These are phyloP conservation scores for Arctocebus calabarensis DNA, from an alignment of 2,797 vertebrate genomes.

Conservation along the genomic window DNA sequence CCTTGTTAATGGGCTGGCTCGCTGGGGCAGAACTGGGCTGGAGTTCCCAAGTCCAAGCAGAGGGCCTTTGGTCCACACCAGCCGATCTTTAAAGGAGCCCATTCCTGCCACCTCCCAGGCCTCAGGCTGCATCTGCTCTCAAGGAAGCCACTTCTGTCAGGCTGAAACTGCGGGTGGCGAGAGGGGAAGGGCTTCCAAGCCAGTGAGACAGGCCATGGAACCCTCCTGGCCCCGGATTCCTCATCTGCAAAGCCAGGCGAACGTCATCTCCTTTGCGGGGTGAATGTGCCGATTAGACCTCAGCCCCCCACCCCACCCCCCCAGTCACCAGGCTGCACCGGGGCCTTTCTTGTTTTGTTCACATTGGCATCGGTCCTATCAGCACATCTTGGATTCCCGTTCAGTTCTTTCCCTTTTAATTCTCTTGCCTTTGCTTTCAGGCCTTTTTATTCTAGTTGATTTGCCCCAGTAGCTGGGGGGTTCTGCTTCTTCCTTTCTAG, in stretches of 20 bases:
- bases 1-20: background rate
- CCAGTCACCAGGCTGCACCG: background rate
- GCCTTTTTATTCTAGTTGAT: background rate
- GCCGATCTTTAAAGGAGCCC: background rate
- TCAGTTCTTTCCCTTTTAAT: background rate
- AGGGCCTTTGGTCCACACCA: no score
- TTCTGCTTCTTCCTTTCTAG: background rate
- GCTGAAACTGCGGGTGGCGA: background rate
- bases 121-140: background rate
- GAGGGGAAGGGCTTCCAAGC: background rate
- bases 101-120: background rate
- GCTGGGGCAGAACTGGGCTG: no score
- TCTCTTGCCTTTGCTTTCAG: background rate
- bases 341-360: background rate
- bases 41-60: background rate
- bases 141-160: background rate
- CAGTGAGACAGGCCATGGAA: background rate
- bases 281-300: background rate
- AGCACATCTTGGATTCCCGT: background rate
- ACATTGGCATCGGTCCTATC: background rate
- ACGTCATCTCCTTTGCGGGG: no score
- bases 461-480: background rate
- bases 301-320: accelerated
- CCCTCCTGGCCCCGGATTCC: background rate
- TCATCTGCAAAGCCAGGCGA: background rate